Evolutionary conservation across 2,888 invertebrate genomes (phyloP).

Genomic region (Neria commutata): DNA sequence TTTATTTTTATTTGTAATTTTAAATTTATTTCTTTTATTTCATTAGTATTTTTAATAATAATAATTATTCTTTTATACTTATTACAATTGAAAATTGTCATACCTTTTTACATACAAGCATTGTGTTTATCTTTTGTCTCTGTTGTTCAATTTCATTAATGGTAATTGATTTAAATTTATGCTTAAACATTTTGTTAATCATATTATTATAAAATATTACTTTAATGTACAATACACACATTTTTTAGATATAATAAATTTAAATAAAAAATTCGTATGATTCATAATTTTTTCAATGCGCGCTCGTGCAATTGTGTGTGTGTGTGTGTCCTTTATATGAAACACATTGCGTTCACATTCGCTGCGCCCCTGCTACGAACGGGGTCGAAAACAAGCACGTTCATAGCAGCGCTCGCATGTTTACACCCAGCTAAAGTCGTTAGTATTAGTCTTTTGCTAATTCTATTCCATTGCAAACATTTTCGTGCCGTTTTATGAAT

Average conservation of each 20-base stretch:
- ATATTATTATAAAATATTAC: background rate
- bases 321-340: no score
- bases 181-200: conserved; percentile 35
- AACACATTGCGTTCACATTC: no score
- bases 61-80: conserved; percentile 53
- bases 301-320: no score
- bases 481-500: no score
- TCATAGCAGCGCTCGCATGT: no score
- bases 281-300: no score
- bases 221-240: background rate
- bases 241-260: background rate
- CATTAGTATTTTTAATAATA: conserved; percentile 39
- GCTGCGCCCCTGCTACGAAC: no score
- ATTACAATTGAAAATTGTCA: conserved; percentile 60
- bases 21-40: background rate
- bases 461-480: no score
- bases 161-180: conserved; percentile 20
- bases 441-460: no score
- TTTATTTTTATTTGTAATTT: conserved; percentile 29
- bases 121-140: conserved; percentile 37
- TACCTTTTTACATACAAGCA: conserved; percentile 38
- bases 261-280: no score
- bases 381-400: no score
- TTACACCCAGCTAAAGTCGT: no score
- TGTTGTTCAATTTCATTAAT: conserved; percentile 27